Evolutionary conservation across 64 coral and sea anemone species (phyloP).

Genomic region (Montipora foliosa): DNA sequence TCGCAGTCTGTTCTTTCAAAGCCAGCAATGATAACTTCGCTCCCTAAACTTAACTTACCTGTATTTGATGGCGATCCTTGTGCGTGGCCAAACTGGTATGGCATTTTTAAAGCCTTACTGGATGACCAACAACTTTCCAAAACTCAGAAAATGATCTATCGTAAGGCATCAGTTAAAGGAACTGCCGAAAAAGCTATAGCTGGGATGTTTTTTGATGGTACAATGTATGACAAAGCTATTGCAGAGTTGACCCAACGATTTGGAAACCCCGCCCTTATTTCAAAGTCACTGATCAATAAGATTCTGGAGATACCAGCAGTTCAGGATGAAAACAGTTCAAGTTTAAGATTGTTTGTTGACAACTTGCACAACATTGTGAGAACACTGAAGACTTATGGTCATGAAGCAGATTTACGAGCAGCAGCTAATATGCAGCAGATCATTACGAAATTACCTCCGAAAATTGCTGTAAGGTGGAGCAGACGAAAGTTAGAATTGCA

Average conservation of each 20-base stretch:
- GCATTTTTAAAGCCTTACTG: conserved; percentile 38
- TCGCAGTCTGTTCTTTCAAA: no score
- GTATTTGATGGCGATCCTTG: conserved; percentile 11
- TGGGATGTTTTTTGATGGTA: conserved; percentile 36
- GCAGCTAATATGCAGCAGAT: conserved; percentile 25
- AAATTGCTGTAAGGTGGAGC: conserved; percentile 31
- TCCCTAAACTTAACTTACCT: no score
- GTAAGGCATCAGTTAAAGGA: not conserved
- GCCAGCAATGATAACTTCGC: no score
- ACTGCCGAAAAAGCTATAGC: conserved; percentile 38
- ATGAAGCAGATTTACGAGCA: conserved; percentile 29
- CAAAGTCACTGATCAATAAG: conserved; percentile 23
- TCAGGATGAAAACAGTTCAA: conserved; percentile 9
- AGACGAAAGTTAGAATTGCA: conserved; percentile 3
- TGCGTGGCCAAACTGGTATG: conserved; percentile 33
- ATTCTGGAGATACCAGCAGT: conserved; percentile 20
- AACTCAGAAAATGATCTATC: no score
- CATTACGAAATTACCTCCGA: not conserved
- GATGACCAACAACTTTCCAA: not conserved
- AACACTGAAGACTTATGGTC: conserved; percentile 30
- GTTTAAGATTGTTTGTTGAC: conserved; percentile 25
- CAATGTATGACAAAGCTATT: conserved; percentile 24
- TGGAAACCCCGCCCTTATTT: conserved; percentile 29
- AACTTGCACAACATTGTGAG: conserved; percentile 37
- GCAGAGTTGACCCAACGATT: conserved; percentile 11